Evolutionary conservation across 2,113 vertebrate genomes (phyloP), one percentile per base, ranked within the genome.

Genomic region (Madoqua kirkii): DNA sequence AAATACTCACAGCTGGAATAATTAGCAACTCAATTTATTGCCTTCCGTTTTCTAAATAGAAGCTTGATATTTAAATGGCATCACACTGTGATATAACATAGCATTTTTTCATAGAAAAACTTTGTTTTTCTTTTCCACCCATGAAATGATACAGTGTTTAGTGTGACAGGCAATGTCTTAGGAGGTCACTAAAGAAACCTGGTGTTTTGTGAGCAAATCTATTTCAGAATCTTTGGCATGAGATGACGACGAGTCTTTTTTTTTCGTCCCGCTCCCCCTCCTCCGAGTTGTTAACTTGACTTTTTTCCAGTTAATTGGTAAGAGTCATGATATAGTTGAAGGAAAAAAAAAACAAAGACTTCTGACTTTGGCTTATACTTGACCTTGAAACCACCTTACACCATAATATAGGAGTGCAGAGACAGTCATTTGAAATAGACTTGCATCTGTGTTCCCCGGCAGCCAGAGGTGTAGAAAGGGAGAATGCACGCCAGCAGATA

Each of bases 21-120:
- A 95, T 93, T 98, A 98, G 97, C 91, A 97, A 60, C 83, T 98
- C 82, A 90, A 89, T 96, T 95, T 96, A 97, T 87, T 71, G 84
- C 78, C 97, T 98, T 92, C 93, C 97, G 40, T 92, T 87, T 97
- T 97, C 96, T 84, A 97, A 97, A 98, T 93, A 97, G 96, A 96
- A 89, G 90, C 96, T 87, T 95, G 96, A 97, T 87, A 95, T 97
- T 97, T 91, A 97, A 98, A 96, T 67, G 97, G 78, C 95, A 92
- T 96, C 95, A 98, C 98, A 95, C 94, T 98, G 52, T 95, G 97
- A 97, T 97, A 98, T 95, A 91, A 94, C 54, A 31, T 89, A 92
- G 92, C 88, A 89, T 95, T 97, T 97, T 97, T 96, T 97, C 91
- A 97, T 57, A 96, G 62, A 45, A 97, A 97, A 98, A 98, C 64